These are phyloP conservation scores for Cosmia trapezina DNA, from an alignment of 2,888 invertebrate genomes.

Conservation along the genomic window DNA sequence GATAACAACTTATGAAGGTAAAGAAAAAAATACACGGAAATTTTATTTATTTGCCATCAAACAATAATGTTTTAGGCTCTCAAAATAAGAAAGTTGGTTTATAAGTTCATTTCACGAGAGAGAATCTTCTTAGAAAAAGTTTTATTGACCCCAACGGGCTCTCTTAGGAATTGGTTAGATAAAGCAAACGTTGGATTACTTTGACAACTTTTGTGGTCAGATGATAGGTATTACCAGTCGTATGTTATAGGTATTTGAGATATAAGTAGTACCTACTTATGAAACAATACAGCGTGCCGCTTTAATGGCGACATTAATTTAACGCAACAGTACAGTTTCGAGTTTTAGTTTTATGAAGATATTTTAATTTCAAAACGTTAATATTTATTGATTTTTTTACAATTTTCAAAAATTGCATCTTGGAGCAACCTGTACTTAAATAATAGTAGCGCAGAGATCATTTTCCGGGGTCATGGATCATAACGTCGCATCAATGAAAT, in stretches of 20 bases:
- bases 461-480: no score
- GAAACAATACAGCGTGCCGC: background rate
- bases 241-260: background rate
- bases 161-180: constrained; percentile 52
- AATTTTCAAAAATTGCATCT: no score
- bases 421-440: no score
- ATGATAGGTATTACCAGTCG: constrained; percentile 25
- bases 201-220: constrained; percentile 34
- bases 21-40: constrained; percentile 42
- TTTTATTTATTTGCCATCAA: constrained; percentile 57
- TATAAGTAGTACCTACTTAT: background rate
- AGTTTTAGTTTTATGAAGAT: no score
- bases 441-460: no score
- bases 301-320: no score
- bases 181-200: constrained; percentile 56
- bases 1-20: constrained; percentile 33
- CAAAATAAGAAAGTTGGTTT: constrained; percentile 62
- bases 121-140: constrained; percentile 64
- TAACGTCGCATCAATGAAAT: no score
- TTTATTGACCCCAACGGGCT: constrained; percentile 69
- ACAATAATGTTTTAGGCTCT: constrained; percentile 47
- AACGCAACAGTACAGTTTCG: no score
- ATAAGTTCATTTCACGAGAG: constrained; percentile 55
- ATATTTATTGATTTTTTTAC: no score
- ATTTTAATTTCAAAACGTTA: no score